Percentiles rank a stretch among this genome's conserved stretches.
Conservation (phyloP, 2,797 vertebrate genomes). For the Protonibea diacanthus region DNA sequence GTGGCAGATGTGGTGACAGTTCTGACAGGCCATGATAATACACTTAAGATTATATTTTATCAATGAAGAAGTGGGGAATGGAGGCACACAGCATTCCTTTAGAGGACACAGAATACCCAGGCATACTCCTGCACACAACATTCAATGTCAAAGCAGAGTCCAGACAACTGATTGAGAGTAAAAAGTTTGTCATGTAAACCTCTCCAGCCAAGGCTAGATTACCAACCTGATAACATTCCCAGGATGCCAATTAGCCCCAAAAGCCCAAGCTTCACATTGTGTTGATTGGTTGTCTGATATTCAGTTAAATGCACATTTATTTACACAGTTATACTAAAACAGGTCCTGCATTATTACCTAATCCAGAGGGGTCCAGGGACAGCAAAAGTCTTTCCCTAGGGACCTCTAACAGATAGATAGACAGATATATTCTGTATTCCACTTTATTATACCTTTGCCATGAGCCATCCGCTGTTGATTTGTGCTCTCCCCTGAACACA, state of each 20-base stretch:
- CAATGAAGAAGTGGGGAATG: neutral
- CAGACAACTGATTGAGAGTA: neutral
- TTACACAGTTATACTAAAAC: neutral
- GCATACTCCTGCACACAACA: neutral
- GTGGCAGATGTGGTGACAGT: too few species aligned
- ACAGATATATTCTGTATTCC: neutral
- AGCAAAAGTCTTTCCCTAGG: too few species aligned
- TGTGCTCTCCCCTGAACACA: neutral
- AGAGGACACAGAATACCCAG: neutral
- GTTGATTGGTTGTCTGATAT: neutral
- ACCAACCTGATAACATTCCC: neutral
- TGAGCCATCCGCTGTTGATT: neutral
- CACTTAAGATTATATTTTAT: neutral
- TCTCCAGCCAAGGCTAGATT: neutral
- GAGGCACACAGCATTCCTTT: neutral
- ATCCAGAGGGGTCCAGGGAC: neutral
- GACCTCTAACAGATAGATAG: neutral
- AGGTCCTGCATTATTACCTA: neutral
- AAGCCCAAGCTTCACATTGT: neutral
- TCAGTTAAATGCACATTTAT: neutral
- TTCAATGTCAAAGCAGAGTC: neutral
- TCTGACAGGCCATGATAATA: neutral
- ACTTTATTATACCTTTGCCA: neutral
- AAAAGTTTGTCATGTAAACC: neutral
- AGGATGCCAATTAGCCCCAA: neutral